Percentiles rank a stretch among this genome's conserved stretches.
Evolutionary conservation across 1,140 invertebrate species (phyloP).

Genomic region (Orussus abietinus): DNA sequence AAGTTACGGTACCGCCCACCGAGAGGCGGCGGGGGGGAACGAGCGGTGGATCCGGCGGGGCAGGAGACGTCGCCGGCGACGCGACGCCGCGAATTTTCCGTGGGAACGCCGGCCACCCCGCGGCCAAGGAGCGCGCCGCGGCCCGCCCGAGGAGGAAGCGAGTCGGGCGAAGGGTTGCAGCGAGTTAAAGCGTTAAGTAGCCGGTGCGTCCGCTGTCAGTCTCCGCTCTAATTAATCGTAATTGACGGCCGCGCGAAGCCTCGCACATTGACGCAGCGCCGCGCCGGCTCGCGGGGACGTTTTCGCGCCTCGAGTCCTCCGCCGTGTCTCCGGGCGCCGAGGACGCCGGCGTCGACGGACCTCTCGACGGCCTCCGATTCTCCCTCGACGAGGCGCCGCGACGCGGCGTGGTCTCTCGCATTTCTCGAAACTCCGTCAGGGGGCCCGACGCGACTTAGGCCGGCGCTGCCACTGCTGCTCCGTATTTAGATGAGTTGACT

Average conservation of each 20-base stretch:
- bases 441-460: not conserved
- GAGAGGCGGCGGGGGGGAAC: not conserved
- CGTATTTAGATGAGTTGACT: slow-evolving; percentile 48
- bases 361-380: too few species aligned
- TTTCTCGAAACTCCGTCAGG: too few species aligned
- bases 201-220: slow-evolving; percentile 52
- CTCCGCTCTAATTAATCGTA: slow-evolving; percentile 55
- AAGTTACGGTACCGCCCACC: slow-evolving; percentile 15
- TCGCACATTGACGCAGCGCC: slow-evolving; percentile 41
- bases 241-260: slow-evolving; percentile 53
- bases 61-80: too few species aligned
- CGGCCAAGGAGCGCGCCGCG: slow-evolving; percentile 9
- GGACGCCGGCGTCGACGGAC: too few species aligned
- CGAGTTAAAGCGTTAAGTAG: slow-evolving; percentile 31
- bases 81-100: slow-evolving; percentile 25
- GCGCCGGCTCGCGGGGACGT: slow-evolving; percentile 13
- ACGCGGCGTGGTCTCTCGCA: too few species aligned
- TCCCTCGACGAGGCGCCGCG: too few species aligned
- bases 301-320: not conserved
- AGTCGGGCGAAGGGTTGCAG: slow-evolving; percentile 36
- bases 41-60: too few species aligned
- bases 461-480: not conserved
- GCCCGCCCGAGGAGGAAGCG: slow-evolving; percentile 33
- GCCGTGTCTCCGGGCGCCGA: slow-evolving; percentile 17
- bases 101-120: slow-evolving; percentile 27